Conservation (phyloP, 2,888 invertebrate genomes). For the Tricholauxania praeusta region DNA sequence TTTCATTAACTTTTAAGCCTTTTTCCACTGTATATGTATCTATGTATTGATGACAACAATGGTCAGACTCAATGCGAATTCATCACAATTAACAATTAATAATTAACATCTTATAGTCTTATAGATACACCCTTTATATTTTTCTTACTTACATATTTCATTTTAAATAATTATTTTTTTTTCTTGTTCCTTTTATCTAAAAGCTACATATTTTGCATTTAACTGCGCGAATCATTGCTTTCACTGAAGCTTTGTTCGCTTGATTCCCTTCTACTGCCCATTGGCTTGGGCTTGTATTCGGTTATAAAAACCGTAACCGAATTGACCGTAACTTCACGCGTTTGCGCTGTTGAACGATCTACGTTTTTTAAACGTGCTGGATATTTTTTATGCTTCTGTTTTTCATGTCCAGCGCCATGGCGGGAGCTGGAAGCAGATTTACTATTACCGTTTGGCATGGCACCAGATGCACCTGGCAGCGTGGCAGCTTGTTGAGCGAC, state of each 20-base stretch:
- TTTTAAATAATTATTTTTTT: slow-evolving; percentile 22
- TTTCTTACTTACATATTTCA: background rate
- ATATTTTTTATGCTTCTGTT: slow-evolving; percentile 73
- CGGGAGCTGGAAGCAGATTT: slow-evolving; percentile 64
- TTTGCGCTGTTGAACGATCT: slow-evolving; percentile 91
- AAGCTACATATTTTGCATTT: slow-evolving; percentile 49
- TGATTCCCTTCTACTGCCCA: slow-evolving; percentile 66
- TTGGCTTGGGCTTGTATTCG: slow-evolving; percentile 87
- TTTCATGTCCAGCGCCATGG: slow-evolving; percentile 69
- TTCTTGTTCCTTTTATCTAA: slow-evolving; percentile 8
- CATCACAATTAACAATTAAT: too few species aligned
- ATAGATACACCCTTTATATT: too few species aligned
- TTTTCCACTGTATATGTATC: too few species aligned
- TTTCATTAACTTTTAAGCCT: too few species aligned
- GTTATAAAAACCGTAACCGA: slow-evolving; percentile 97
- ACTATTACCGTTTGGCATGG: slow-evolving; percentile 68
- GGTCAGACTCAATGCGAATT: too few species aligned
- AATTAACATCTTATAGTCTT: too few species aligned
- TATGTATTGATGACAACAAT: too few species aligned
- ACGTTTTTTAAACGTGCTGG: slow-evolving; percentile 91
- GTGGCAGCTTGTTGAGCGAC: slow-evolving; percentile 94
- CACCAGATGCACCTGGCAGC: slow-evolving; percentile 72
- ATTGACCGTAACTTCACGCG: slow-evolving; percentile 95
- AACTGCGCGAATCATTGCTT: slow-evolving; percentile 69
- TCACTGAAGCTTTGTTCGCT: slow-evolving; percentile 69